A percentile compares a stretch with the other conserved stretches of the same genome.
Conservation (phyloP, 2,797 vertebrate species). For the Petrocephalus schoutedeni region DNA sequence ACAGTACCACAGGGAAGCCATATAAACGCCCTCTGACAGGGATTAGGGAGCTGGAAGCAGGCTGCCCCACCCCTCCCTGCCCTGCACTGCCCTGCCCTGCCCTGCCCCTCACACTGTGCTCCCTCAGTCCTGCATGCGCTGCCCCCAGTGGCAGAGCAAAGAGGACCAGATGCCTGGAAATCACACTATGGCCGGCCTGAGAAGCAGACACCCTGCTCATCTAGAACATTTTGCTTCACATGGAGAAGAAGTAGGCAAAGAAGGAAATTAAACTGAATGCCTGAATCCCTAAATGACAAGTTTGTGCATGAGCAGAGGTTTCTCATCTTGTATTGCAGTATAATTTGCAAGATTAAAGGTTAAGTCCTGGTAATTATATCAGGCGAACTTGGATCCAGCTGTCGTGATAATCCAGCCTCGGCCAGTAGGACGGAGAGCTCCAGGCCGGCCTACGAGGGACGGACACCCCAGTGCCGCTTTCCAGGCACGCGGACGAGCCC, state of each 20-base stretch:
- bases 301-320: constrained; percentile 40
- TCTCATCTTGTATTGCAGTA: constrained; percentile 40
- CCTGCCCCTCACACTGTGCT: not conserved
- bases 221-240: constrained; percentile 37
- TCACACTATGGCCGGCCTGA: not conserved
- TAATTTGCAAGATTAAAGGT: constrained; percentile 56
- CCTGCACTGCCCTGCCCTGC: not conserved
- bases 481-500: not conserved
- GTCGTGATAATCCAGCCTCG: constrained; percentile 27
- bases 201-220: constrained; percentile 28
- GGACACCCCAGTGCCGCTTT: not conserved
- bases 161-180: constrained; percentile 39
- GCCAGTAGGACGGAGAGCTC: constrained; percentile 10
- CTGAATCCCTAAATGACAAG: constrained; percentile 63
- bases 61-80: not conserved
- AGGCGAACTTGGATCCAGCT: constrained; percentile 46
- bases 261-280: constrained; percentile 32
- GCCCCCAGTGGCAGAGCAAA: constrained; percentile 25
- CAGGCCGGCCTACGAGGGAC: not conserved
- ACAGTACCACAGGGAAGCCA: not conserved
- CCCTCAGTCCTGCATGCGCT: not conserved
- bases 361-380: constrained; percentile 56
- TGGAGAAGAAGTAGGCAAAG: constrained; percentile 21
- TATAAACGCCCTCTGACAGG: not conserved
- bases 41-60: not conserved